Percentiles rank a stretch among this genome's conserved stretches.
phyloP scores from a whole-genome alignment of 2,888 invertebrate genomes.

The Thera britannica region DNA sequence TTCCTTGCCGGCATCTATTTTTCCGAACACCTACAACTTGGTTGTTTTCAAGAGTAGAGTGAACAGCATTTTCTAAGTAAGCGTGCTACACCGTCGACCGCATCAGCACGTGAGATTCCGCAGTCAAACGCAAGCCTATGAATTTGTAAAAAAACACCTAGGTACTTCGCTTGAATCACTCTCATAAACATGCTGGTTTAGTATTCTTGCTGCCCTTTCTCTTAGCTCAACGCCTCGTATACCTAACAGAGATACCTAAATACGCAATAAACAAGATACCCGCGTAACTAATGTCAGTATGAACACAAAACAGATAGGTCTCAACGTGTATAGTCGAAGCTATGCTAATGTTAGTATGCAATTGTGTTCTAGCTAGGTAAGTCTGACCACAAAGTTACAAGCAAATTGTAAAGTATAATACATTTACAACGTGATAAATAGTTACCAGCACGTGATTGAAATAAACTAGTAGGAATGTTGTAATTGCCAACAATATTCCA shows the following conservation, averaged over 20 bases:
- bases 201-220: not conserved
- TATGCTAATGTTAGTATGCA: slow-evolving; percentile 1
- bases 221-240: not conserved
- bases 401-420: not conserved
- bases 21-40: no score
- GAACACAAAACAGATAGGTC: not conserved
- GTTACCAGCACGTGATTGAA: slow-evolving; percentile 21
- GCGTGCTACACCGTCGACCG: no score
- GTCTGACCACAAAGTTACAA: not conserved
- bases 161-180: no score
- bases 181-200: not conserved
- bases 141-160: no score
- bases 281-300: not conserved
- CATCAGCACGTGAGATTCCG: no score
- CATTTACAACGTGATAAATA: slow-evolving; percentile 10
- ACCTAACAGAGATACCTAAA: not conserved
- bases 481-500: not conserved
- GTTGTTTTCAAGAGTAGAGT: no score
- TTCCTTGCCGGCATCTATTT: no score
- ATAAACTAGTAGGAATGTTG: slow-evolving; percentile 14
- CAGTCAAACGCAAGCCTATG: no score
- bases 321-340: not conserved
- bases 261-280: not conserved
- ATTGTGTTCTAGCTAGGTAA: slow-evolving; percentile 7
- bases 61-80: no score